Evolutionary conservation across 1,140 invertebrate species (phyloP).

Genomic region (Bombus vancouverensis): DNA sequence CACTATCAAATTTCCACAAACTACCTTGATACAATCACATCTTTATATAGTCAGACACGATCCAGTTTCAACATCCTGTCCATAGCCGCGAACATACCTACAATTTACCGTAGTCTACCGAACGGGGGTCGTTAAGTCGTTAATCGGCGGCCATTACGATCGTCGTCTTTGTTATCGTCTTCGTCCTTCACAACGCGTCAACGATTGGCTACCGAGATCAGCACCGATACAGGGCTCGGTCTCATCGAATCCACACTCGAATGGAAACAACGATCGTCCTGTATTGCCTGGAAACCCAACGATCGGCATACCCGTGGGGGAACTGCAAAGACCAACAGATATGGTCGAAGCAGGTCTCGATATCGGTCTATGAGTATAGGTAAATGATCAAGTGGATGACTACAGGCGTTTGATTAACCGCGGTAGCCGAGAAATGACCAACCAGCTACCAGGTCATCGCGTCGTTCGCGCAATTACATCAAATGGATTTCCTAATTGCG

Average conservation of each 20-base stretch:
- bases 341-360: not conserved
- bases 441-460: constrained; percentile 53
- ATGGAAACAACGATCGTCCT: not conserved
- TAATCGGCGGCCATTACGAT: constrained; percentile 50
- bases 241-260: constrained; percentile 15
- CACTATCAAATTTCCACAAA: not conserved
- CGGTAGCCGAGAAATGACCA: constrained; percentile 67
- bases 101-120: constrained; percentile 3
- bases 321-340: not conserved
- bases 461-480: constrained; percentile 80
- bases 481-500: constrained; percentile 82
- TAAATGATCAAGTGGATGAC: constrained; percentile 58
- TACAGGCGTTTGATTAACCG: constrained; percentile 75
- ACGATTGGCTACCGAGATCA: constrained; percentile 32
- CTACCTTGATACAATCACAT: too few relatives aligned
- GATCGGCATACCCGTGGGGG: not conserved
- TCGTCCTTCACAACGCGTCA: constrained; percentile 7
- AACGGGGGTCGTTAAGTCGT: constrained; percentile 38
- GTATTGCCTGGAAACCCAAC: not conserved
- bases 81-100: not conserved
- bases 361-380: constrained; percentile 36
- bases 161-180: constrained; percentile 47
- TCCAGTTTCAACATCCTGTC: constrained; percentile 10
- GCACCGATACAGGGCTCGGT: constrained; percentile 21
- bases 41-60: not conserved